These are phyloP conservation scores for Hemibagrus wyckioides DNA, from an alignment of 2,113 vertebrate genomes.

Conservation along the genomic window DNA sequence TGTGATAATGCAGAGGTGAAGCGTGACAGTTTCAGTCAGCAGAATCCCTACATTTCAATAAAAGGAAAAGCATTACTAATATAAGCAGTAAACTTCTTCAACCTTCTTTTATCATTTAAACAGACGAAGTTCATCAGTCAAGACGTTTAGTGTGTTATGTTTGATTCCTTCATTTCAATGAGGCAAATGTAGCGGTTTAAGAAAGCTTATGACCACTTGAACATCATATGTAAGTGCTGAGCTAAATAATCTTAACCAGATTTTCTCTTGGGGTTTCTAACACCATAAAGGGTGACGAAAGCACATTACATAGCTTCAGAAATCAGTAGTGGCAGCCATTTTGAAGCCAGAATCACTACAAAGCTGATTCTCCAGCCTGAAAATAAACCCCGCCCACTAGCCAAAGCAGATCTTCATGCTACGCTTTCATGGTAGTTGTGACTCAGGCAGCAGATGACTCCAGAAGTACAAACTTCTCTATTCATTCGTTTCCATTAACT, in stretches of 20 bases:
- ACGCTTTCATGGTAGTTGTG: not conserved
- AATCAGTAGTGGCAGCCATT: not conserved
- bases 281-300: not conserved
- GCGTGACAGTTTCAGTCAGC: not conserved
- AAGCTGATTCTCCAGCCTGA: not conserved
- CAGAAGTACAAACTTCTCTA: not conserved
- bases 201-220: not conserved
- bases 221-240: not conserved
- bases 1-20: not conserved
- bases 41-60: not conserved
- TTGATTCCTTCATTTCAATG: not conserved
- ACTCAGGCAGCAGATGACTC: not conserved
- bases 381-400: not conserved
- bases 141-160: not conserved
- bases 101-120: not conserved
- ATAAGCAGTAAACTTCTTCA: not conserved
- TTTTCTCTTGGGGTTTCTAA: not conserved
- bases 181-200: not conserved
- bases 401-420: not conserved
- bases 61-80: not conserved
- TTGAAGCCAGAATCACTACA: not conserved
- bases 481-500: not conserved
- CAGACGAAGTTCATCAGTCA: not conserved
- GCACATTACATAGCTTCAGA: not conserved
- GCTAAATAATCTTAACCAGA: not conserved